These are phyloP conservation scores for Scaptodrosophila lebanonensis DNA, from an alignment of 1,140 invertebrate genomes.

Conservation along the genomic window DNA sequence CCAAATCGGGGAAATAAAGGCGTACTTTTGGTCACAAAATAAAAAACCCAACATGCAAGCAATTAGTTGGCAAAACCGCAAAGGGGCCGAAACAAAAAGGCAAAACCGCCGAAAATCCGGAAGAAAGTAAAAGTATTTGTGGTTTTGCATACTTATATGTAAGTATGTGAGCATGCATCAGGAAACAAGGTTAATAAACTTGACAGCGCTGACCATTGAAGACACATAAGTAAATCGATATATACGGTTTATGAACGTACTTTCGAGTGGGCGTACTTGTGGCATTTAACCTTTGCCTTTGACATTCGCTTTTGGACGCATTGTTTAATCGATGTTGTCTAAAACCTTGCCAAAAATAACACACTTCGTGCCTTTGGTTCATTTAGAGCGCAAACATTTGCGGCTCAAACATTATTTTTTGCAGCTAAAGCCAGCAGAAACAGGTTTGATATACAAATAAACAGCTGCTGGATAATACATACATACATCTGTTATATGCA, in stretches of 20 bases:
- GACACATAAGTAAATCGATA: not conserved
- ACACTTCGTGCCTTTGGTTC: slow-evolving; percentile 12
- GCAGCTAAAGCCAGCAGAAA: slow-evolving; percentile 33
- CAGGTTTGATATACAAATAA: slow-evolving; percentile 39
- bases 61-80: too few relatives aligned
- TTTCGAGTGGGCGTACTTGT: not conserved
- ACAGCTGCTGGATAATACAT: slow-evolving; percentile 48
- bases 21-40: too few relatives aligned
- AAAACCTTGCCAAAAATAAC: slow-evolving; percentile 69
- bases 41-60: too few relatives aligned
- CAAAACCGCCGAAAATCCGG: slow-evolving; percentile 23
- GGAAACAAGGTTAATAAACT: slow-evolving; percentile 61
- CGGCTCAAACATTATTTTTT: slow-evolving; percentile 4
- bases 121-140: slow-evolving; percentile 57
- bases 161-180: slow-evolving; percentile 8
- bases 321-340: slow-evolving; percentile 69
- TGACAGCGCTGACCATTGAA: slow-evolving; percentile 19
- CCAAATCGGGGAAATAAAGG: too few relatives aligned
- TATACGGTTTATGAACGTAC: too few relatives aligned
- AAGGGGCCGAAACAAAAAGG: not conserved
- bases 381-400: slow-evolving; percentile 40
- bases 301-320: slow-evolving; percentile 1
- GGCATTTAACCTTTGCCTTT: slow-evolving; percentile 58
- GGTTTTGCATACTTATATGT: slow-evolving; percentile 1
- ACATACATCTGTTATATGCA: not conserved